Percentiles rank a stretch among this genome's conserved stretches.
Conservation (phyloP, 2,113 vertebrate genomes). For the Tringa solitaria region DNA sequence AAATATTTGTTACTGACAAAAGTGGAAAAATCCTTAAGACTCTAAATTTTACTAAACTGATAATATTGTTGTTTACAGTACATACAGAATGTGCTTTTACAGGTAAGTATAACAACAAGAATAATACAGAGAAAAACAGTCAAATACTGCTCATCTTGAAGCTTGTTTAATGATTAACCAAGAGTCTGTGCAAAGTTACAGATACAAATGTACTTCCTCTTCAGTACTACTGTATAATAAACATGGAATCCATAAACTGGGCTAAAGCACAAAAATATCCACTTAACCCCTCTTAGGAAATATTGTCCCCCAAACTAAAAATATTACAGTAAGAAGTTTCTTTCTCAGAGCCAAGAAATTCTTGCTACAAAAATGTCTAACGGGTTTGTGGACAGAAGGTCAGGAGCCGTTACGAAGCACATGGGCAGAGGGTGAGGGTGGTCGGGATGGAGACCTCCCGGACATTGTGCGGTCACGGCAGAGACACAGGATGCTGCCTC, state of each 20-base stretch:
- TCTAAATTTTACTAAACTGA: slow-evolving; percentile 81
- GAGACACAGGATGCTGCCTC: neutral
- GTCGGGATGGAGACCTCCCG: neutral
- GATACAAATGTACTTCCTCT: slow-evolving; percentile 77
- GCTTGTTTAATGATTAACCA: slow-evolving; percentile 72
- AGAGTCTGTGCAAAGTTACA: slow-evolving; percentile 75
- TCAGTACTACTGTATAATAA: slow-evolving; percentile 78
- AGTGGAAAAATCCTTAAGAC: slow-evolving; percentile 85
- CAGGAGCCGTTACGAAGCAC: slow-evolving; percentile 49
- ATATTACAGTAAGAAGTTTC: slow-evolving; percentile 76
- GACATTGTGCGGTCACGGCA: neutral
- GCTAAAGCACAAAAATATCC: slow-evolving; percentile 80
- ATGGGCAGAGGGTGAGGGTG: slow-evolving; percentile 13
- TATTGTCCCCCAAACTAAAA: slow-evolving; percentile 75
- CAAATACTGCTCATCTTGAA: slow-evolving; percentile 77
- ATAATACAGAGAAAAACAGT: slow-evolving; percentile 87
- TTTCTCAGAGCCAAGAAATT: slow-evolving; percentile 73
- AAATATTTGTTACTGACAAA: slow-evolving; percentile 87
- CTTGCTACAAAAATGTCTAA: slow-evolving; percentile 78
- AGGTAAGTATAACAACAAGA: slow-evolving; percentile 78
- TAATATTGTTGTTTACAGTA: slow-evolving; percentile 80
- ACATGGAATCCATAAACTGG: slow-evolving; percentile 81
- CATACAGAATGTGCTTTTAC: slow-evolving; percentile 88
- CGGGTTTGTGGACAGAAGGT: slow-evolving; percentile 53
- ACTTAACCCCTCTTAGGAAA: slow-evolving; percentile 76